Percentiles rank a stretch among this genome's conserved stretches.
phyloP scores from a whole-genome alignment of 2,797 vertebrate genomes.

The Cirrhinus molitorella region DNA sequence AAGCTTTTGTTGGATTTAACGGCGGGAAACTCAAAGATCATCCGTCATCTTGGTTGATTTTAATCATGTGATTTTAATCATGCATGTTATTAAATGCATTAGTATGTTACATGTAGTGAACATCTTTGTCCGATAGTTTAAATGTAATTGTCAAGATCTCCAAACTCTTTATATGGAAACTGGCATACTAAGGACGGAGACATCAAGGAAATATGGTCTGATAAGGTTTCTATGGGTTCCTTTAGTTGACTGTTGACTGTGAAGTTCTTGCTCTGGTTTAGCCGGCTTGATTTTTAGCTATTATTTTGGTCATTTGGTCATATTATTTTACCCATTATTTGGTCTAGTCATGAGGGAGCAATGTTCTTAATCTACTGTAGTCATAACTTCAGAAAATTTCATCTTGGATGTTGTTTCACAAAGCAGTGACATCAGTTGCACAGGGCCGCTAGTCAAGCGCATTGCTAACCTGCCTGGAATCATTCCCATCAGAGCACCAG shows the following conservation, averaged over 20 bases:
- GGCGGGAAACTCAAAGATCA: neutral
- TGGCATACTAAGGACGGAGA: slow-evolving; percentile 7
- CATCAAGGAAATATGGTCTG: neutral
- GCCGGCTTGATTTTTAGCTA: neutral
- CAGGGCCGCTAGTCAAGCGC: neutral
- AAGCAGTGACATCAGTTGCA: slow-evolving; percentile 5
- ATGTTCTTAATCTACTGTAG: neutral
- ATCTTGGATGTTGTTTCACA: neutral
- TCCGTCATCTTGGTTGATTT: slow-evolving; percentile 17
- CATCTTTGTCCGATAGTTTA: neutral
- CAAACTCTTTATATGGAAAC: slow-evolving; percentile 1
- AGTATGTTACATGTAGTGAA: slow-evolving; percentile 21
- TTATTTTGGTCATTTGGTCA: too few relatives aligned
- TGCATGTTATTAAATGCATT: too few relatives aligned
- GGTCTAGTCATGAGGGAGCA: neutral
- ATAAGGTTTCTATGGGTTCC: slow-evolving; percentile 25
- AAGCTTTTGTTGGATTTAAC: neutral
- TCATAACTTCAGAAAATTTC: neutral
- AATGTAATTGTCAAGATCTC: neutral
- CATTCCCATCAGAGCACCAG: slow-evolving; percentile 68
- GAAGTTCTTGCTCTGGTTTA: neutral
- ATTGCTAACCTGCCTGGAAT: slow-evolving; percentile 43
- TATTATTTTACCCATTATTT: too few relatives aligned
- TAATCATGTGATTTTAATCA: slow-evolving; percentile 36
- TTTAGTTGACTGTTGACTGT: neutral